Evolutionary conservation across 2,888 invertebrate species (phyloP), one percentile per base, ranked within the genome.

Genomic region (Lydus trimaculatus): DNA sequence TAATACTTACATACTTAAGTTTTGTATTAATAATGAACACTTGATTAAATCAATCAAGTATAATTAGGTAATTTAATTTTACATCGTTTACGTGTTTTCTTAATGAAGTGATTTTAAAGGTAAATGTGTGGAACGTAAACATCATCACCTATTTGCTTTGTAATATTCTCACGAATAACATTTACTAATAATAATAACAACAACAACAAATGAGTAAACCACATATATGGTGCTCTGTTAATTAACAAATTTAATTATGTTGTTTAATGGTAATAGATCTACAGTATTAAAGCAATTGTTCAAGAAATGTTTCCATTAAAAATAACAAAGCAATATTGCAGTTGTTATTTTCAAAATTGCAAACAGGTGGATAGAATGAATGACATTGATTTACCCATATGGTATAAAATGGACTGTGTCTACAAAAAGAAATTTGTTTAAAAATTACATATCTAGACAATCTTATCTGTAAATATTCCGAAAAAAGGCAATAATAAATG

Each of bases 71-170:
- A 60, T 60, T 60, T 36, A 33, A 60, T 60, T 31, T 33, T 1
- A 28, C 20, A 60, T 60, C 60, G 60, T 23, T 36, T 31, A 20
- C 48, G 25, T 60, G 60, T 60, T 60, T 36, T 25, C 11, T 33
- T 60, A 60, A 60, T 60, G 60, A 33, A 60, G 60, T 36, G 60
- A 60, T 60, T 60, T 60, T 31, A 60, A 36, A 60, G 60, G 60
- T 36, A 36, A 60, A 60, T 31, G 33, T 31, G 31, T 20, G 28
- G 60, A 60, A 60, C 60, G 36, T 60, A 60, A 60, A 60, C 60
- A 60, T 36, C 31, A 60, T 43, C 43, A 43, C 33, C 31, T 33
- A 11, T 60, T 31, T 60, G 33, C 60, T 33, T 60, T 28, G 20
- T 60, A 36, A 60, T 31, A 36, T 60, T 60, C 60, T 60, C 60